These are phyloP conservation scores for Poicephalus gulielmi DNA, from an alignment of 2,113 vertebrate species.

Conservation along the genomic window DNA sequence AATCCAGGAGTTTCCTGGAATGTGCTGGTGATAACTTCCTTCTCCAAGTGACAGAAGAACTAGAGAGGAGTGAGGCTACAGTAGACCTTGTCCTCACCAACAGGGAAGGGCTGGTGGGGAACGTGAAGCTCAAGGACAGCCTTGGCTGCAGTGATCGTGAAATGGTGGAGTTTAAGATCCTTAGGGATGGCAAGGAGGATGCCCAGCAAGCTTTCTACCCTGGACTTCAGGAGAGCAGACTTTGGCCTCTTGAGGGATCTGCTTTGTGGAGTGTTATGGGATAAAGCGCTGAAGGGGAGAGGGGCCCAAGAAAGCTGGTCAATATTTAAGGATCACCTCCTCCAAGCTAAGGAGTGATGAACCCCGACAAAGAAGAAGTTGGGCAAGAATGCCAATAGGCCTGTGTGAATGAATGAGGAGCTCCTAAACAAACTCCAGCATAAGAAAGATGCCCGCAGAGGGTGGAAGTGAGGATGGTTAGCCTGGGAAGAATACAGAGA, in stretches of 20 bases:
- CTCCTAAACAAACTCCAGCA: neutral
- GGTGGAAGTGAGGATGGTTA: neutral
- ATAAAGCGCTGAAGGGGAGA: neutral
- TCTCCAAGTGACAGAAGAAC: neutral
- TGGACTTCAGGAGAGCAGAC: neutral
- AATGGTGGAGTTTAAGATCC: neutral
- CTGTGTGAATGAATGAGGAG: neutral
- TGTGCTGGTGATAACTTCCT: neutral
- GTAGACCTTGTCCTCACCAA: neutral
- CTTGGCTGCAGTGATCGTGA: neutral
- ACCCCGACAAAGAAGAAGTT: neutral
- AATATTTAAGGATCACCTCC: neutral
- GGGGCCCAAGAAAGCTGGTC: neutral
- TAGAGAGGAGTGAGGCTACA: neutral
- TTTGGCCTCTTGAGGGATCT: neutral
- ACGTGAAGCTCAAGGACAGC: neutral
- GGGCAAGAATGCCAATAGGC: neutral
- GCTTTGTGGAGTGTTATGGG: neutral
- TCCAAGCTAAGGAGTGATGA: neutral
- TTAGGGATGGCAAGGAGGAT: neutral
- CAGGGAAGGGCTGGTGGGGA: neutral
- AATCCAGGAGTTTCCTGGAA: neutral
- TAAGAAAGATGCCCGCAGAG: neutral
- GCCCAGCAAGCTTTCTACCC: neutral
- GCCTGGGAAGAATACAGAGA: neutral